These are phyloP conservation scores for Emys orbicularis DNA, from an alignment of 2,797 vertebrate species.

Conservation along the genomic window DNA sequence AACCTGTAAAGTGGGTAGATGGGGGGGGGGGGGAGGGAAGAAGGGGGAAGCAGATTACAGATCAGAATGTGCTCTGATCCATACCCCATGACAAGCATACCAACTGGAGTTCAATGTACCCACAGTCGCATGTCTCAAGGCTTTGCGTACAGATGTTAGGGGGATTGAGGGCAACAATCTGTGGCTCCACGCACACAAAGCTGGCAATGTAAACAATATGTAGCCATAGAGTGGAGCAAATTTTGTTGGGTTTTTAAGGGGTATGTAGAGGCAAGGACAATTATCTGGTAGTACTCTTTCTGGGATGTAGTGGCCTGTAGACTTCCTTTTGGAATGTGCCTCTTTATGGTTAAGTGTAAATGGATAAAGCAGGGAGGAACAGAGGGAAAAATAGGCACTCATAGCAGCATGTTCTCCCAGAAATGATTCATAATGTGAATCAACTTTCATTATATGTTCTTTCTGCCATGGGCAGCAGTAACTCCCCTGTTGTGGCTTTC, in stretches of 20 bases:
- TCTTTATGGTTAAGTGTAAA: background rate
- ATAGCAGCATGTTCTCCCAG: background rate
- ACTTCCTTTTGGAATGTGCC: background rate
- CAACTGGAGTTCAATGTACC: no score
- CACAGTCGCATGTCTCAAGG: no score
- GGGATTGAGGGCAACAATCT: no score
- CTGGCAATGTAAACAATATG: no score
- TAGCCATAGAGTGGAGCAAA: no score
- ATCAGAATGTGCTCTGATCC: no score
- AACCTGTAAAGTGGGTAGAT: no score
- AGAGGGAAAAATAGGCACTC: background rate
- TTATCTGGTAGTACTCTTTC: background rate
- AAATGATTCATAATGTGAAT: background rate
- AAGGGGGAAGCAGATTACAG: no score
- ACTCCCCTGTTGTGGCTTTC: background rate
- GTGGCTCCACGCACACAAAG: no score
- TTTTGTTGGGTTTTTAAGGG: background rate
- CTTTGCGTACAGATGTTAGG: no score
- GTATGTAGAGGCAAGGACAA: background rate
- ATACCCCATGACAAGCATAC: no score
- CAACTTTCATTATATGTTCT: background rate
- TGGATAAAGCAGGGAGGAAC: background rate
- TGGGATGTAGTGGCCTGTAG: background rate
- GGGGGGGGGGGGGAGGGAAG: no score
- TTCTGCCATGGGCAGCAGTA: background rate